Conservation (phyloP, 2,888 invertebrate genomes). For the Caenorhabditis drosophilae region DNA sequence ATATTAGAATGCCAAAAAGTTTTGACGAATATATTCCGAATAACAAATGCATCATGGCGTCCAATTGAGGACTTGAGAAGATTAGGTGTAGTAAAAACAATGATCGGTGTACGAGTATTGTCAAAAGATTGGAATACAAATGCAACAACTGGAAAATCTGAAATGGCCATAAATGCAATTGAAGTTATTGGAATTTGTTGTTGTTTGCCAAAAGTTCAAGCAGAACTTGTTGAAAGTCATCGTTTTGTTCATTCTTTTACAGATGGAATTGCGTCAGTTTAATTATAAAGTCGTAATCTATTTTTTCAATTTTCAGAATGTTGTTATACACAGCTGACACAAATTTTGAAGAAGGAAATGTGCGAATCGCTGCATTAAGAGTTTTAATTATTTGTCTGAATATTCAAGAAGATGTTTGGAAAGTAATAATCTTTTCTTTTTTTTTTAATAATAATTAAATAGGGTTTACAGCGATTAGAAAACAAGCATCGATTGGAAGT, state of each 20-base stretch:
- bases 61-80: conserved; percentile 86
- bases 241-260: not conserved
- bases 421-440: not conserved
- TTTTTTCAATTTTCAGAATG: conserved; percentile 70
- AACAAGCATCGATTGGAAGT: not conserved
- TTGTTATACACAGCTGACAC: conserved; percentile 83
- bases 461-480: not conserved
- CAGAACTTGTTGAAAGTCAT: conserved; percentile 15
- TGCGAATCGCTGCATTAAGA: conserved; percentile 86
- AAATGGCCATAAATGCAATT: conserved; percentile 72
- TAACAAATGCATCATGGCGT: conserved; percentile 75
- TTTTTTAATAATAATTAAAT: not conserved
- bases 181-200: conserved; percentile 85
- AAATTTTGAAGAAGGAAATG: conserved; percentile 88
- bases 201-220: conserved; percentile 16
- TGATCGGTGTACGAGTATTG: conserved; percentile 80
- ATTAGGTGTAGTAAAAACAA: conserved; percentile 79
- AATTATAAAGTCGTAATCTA: not conserved
- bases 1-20: conserved; percentile 85
- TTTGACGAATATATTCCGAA: conserved; percentile 76
- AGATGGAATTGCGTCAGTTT: conserved; percentile 7
- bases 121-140: conserved; percentile 27
- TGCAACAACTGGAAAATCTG: too few relatives aligned
- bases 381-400: conserved; percentile 87
- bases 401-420: conserved; percentile 24